Base-by-base conservation (phyloP, 2,113 vertebrate genomes). In the Pedetes capensis region DNA sequence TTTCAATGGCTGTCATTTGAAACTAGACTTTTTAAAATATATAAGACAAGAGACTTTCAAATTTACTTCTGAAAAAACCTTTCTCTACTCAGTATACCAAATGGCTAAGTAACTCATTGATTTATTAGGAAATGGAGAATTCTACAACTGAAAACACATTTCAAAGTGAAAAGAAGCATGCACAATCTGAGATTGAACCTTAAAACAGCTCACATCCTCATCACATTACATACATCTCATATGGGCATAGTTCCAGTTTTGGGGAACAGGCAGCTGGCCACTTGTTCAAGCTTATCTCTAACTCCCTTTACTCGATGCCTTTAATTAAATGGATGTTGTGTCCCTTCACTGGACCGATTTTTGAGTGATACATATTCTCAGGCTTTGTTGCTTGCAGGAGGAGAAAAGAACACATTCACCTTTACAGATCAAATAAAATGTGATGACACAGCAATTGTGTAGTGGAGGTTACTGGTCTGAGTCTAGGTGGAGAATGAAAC, bases 51-150 rank as follows among this genome's bases (percentile, higher is more conserved):
- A n/a, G 95, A 97, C 97, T 97, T 97, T 97, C 93, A 97, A 97
- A 98, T 91, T 97, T 94, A 96, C 96, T 97, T 98, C 96, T 96
- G 75, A 98, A 96, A 95, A 97, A 98, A 97, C 94, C 90, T 89
- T 96, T 98, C 96, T 98, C 91, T 95, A 97, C 84, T 95, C 89
- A 95, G 92, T 89, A 75, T 44, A 97, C 69, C 95, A 97, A 74
- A 97, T 89, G 96, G 96, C 95, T 95, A 95, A 97, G 93, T 89
- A 97, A 84, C 75, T 95, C 95, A 83, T 96, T 85, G 64, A 76
- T 92, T 97, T 96, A 94, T 97, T 97, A 97, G 96, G 90, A 97
- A 97, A 94, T 32, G 72, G 92, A 97, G 89, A 93, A 87, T 97
- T 96, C 84, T 86, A 86, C 83, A 95, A 96, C 78, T 83, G 96